phyloP scores from a whole-genome alignment of 2,888 invertebrate genomes.

The Zaprionus lineosus region DNA sequence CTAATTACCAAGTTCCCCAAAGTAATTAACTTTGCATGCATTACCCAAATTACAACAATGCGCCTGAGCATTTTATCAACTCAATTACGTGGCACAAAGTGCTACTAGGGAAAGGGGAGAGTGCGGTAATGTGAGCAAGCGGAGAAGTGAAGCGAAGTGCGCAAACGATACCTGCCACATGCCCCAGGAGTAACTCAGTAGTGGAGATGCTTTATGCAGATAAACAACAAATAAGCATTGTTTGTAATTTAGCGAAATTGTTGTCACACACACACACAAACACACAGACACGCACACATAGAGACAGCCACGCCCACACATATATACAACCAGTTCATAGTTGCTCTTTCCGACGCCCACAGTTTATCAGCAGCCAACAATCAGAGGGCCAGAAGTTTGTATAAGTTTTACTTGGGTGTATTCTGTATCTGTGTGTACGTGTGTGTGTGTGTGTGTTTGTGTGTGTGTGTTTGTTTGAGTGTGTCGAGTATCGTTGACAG shows the following conservation, averaged over 20 bases:
- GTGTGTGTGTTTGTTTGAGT: background rate
- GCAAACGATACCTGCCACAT: slow-evolving; percentile 21
- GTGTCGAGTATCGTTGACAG: too few species aligned
- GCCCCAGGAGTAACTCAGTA: slow-evolving; percentile 31
- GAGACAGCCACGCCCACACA: background rate
- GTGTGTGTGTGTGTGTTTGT: background rate
- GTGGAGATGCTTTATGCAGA: slow-evolving; percentile 67
- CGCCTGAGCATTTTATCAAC: slow-evolving; percentile 68
- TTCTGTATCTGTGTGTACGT: slow-evolving; percentile 2
- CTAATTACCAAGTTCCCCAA: slow-evolving; percentile 74
- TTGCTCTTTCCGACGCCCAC: slow-evolving; percentile 8
- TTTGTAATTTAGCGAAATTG: slow-evolving; percentile 75
- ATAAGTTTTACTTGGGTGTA: slow-evolving; percentile 31
- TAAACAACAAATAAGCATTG: slow-evolving; percentile 79
- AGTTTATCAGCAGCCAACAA: slow-evolving; percentile 63
- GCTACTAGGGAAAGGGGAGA: background rate
- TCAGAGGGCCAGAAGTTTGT: slow-evolving; percentile 56
- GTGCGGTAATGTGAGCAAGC: background rate
- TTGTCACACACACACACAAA: slow-evolving; percentile 18
- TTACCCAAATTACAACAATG: slow-evolving; percentile 73
- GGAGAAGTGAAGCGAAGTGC: too few species aligned
- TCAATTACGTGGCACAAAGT: slow-evolving; percentile 65
- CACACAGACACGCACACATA: background rate
- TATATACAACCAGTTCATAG: background rate
- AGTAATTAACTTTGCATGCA: slow-evolving; percentile 78